Conservation (phyloP, 2,113 vertebrate species). For the Eudyptes chrysolophus region DNA sequence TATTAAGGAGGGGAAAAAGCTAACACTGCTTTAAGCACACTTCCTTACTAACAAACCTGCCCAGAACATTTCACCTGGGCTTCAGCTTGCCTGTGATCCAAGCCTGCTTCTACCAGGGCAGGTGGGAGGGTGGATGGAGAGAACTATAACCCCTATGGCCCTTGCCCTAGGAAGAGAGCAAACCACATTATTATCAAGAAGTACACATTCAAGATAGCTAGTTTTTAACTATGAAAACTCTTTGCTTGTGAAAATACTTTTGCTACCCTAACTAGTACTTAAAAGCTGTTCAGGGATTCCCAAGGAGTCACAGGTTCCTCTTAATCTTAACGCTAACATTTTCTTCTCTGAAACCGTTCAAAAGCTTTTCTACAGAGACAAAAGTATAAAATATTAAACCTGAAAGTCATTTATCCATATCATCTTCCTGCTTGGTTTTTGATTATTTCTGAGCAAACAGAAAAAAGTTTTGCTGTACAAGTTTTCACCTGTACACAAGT, state of each 20-base stretch:
- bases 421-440: background rate
- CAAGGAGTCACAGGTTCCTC: background rate
- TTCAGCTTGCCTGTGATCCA: background rate
- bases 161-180: background rate
- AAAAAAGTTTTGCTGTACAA: background rate
- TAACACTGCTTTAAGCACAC: background rate
- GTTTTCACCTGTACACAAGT: background rate
- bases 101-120: background rate
- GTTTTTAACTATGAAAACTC: background rate
- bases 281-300: background rate
- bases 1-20: background rate
- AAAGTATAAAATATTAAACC: background rate
- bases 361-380: background rate
- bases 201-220: background rate
- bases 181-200: background rate
- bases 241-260: background rate
- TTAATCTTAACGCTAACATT: background rate
- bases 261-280: background rate
- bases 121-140: background rate
- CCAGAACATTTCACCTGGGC: background rate
- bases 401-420: background rate
- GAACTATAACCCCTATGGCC: background rate
- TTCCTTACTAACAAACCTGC: background rate
- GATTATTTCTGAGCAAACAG: background rate
- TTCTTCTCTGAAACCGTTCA: background rate